Base-by-base conservation (phyloP, 37 sponge, comb jelly and placozoan species). In the Theonella swinhoei region DNA sequence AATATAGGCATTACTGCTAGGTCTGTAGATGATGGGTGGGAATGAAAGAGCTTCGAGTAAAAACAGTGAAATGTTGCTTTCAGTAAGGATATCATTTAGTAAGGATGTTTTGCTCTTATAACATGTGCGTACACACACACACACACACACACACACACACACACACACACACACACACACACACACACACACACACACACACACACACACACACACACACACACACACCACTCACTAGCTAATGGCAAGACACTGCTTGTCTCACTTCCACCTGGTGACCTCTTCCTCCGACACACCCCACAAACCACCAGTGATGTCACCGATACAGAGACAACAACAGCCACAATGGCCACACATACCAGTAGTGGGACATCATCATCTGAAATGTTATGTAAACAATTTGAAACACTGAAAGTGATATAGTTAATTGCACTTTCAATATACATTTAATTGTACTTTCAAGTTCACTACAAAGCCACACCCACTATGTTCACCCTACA, bases 281-380 rank as follows among this genome's bases (percentile, higher is more conserved):
- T 59, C 20, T 59, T 17, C 17, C 17, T 22, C 17, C 20, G 20
- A n/a, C n/a, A n/a, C n/a, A n/a, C n/a, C n/a, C n/a, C n/a, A n/a
- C n/a, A n/a, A n/a, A n/a, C n/a, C n/a, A n/a, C n/a, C n/a, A n/a
- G n/a, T n/a, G n/a, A n/a, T n/a, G n/a, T n/a, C n/a, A 59, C 17
- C 17, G 20, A 20, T 17, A 59, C 20, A n/a, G 20, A 59, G 17
- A 22, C 17, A 20, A 20, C 20, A 20, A 67, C 26, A n/a, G 9
- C 19, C 68, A 67, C 28, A 67, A 14, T 22, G 14, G 61, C 61
- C n/a, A 31, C n/a, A 62, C 83, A 62, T 43, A 83, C 89, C n/a
- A n/a, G n/a, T n/a, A n/a, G 72, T 59, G 28, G 7, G 22, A 83
- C 43, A 59, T 83, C 79, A 64, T 89, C 89, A 3, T 88, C 83